A percentile compares a stretch with the other conserved stretches of the same genome.
Conservation (phyloP, 2,888 invertebrate genomes). For the Acanthosepion esculentum region DNA sequence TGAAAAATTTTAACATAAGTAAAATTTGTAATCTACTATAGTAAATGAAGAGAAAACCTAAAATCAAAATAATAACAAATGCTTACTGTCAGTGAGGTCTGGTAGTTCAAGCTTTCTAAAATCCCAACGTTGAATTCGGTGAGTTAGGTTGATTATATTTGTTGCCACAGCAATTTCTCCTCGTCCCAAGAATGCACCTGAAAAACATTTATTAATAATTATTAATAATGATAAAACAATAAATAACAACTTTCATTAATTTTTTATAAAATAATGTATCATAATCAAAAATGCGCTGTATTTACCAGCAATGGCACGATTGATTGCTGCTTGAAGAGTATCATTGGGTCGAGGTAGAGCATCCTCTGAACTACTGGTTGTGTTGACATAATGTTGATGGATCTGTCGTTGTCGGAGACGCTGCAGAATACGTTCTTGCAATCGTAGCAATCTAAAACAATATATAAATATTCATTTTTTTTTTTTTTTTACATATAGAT, state of each 20-base stretch:
- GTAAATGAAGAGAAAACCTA: no score
- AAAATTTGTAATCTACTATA: no score
- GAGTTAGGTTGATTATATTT: slow-evolving; percentile 81
- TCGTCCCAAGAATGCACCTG: slow-evolving; percentile 72
- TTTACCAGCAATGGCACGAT: slow-evolving; percentile 72
- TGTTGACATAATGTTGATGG: slow-evolving; percentile 71
- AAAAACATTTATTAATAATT: slow-evolving; percentile 43
- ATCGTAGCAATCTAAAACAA: slow-evolving; percentile 38
- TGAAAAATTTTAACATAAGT: no score
- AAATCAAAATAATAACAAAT: neutral
- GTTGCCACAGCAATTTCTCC: slow-evolving; percentile 73
- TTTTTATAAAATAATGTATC: neutral
- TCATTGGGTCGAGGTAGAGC: slow-evolving; percentile 68
- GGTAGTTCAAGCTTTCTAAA: slow-evolving; percentile 83
- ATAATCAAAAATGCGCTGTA: neutral
- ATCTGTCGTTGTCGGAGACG: slow-evolving; percentile 62
- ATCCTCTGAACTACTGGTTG: slow-evolving; percentile 68
- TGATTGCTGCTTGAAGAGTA: slow-evolving; percentile 72
- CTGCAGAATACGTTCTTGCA: slow-evolving; percentile 47
- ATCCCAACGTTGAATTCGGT: slow-evolving; percentile 90
- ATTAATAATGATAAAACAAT: neutral
- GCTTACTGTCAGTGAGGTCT: slow-evolving; percentile 83
- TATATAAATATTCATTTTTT: neutral
- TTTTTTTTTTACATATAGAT: neutral
- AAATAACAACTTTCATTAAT: no score